Percentiles rank a stretch among this genome's conserved stretches.
Conservation (phyloP, 1,140 invertebrate species). For the Metaphire vulgaris region DNA sequence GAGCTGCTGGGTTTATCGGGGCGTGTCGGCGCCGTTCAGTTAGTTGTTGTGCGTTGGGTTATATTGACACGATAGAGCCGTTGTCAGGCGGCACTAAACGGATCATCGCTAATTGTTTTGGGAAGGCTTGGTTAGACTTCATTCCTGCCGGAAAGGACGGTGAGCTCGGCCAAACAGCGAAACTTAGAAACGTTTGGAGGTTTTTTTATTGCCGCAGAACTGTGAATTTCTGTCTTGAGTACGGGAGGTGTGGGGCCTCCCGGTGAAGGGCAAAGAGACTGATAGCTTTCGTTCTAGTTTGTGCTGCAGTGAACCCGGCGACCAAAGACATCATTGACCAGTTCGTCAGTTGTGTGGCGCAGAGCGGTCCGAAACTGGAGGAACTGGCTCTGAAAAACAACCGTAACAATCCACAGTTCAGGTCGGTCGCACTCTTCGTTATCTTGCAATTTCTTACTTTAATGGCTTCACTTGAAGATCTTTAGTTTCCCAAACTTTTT, state of each 20-base stretch:
- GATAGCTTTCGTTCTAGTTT: constrained; percentile 41
- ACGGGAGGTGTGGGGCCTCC: constrained; percentile 8
- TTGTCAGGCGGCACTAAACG: no score
- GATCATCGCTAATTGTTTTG: no score
- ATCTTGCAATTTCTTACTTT: not conserved
- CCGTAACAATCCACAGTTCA: constrained; percentile 7
- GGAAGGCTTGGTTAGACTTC: no score
- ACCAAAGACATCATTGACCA: constrained; percentile 20
- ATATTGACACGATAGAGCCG: no score
- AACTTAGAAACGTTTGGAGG: no score
- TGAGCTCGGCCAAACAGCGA: no score
- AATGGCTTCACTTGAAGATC: no score
- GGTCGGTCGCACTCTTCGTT: not conserved
- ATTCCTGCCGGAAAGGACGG: no score
- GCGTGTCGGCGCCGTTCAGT: no score
- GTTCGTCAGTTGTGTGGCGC: constrained; percentile 11
- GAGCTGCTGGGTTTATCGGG: no score
- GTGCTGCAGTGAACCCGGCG: not conserved
- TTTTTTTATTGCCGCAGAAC: constrained; percentile 22
- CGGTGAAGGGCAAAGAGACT: constrained; percentile 32
- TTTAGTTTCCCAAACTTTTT: no score
- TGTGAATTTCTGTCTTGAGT: not conserved
- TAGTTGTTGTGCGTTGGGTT: no score
- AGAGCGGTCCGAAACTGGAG: constrained; percentile 15
- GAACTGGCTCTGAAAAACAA: constrained; percentile 19